These are phyloP conservation scores for Nephrocerus scutellatus DNA, from an alignment of 2,888 invertebrate genomes.

Conservation along the genomic window DNA sequence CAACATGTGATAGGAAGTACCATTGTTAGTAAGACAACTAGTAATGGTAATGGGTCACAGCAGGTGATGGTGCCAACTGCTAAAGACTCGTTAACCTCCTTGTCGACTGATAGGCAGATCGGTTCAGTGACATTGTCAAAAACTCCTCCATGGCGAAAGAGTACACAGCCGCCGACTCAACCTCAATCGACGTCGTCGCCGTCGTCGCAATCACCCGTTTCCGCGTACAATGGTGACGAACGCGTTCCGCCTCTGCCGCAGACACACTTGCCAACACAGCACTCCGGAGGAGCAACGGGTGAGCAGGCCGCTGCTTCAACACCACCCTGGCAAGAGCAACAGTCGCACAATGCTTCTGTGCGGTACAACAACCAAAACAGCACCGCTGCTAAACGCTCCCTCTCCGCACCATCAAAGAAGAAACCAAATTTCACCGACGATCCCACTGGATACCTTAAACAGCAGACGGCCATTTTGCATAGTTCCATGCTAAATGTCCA, in stretches of 20 bases:
- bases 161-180: background rate
- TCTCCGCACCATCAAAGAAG: conserved; percentile 25
- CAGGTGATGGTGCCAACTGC: too few relatives aligned
- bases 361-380: conserved; percentile 9
- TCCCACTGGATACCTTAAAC: conserved; percentile 83
- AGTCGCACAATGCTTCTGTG: background rate
- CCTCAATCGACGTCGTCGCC: conserved; percentile 2
- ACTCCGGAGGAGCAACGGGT: too few relatives aligned
- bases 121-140: conserved; percentile 27
- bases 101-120: conserved; percentile 25
- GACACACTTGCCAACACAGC: conserved; percentile 24
- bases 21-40: too few relatives aligned
- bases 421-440: conserved; percentile 85
- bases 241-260: conserved; percentile 31
- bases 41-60: too few relatives aligned
- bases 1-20: conserved; percentile 2
- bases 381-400: conserved; percentile 18
- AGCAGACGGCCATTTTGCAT: conserved; percentile 80
- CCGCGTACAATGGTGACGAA: conserved; percentile 22
- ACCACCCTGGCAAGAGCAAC: conserved; percentile 22
- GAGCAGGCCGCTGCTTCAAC: conserved; percentile 16
- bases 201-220: conserved; percentile 9
- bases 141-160: conserved; percentile 31
- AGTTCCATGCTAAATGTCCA: conserved; percentile 63
- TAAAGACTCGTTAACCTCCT: too few relatives aligned